phyloP scores from a whole-genome alignment of 1,140 invertebrate species.

The Gryon sp. region DNA sequence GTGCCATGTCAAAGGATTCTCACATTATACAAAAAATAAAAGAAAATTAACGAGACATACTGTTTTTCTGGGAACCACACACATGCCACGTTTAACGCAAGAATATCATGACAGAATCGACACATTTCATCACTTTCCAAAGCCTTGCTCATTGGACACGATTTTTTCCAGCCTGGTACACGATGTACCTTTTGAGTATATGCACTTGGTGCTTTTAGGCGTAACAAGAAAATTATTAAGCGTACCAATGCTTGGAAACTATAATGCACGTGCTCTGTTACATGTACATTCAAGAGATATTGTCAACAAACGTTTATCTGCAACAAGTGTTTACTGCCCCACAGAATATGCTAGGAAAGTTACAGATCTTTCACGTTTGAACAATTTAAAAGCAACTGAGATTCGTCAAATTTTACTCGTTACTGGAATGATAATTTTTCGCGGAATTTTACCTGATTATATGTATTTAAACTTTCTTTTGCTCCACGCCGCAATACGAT shows the following conservation, averaged over 20 bases:
- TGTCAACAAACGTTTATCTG: neutral
- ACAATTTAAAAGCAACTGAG: conserved; percentile 5
- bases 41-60: conserved; percentile 12
- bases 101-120: conserved; percentile 36
- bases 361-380: neutral
- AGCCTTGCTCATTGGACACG: conserved; percentile 3
- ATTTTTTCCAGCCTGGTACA: neutral
- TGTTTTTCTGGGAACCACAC: conserved; percentile 16
- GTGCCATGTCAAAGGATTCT: conserved; percentile 36
- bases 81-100: conserved; percentile 10
- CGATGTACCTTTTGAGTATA: conserved; percentile 25
- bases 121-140: conserved; percentile 60
- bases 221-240: conserved; percentile 5
- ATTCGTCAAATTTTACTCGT: conserved; percentile 6
- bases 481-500: conserved; percentile 3
- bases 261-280: conserved; percentile 5
- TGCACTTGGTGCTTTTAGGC: conserved; percentile 21
- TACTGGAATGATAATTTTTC: neutral
- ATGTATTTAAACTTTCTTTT: neutral
- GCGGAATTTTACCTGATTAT: neutral
- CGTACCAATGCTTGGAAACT: neutral
- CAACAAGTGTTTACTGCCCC: neutral
- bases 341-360: conserved; percentile 7
- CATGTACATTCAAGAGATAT: neutral
- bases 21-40: conserved; percentile 14